Conservation (phyloP, 2,888 invertebrate species). For the Tetranychus piercei region DNA sequence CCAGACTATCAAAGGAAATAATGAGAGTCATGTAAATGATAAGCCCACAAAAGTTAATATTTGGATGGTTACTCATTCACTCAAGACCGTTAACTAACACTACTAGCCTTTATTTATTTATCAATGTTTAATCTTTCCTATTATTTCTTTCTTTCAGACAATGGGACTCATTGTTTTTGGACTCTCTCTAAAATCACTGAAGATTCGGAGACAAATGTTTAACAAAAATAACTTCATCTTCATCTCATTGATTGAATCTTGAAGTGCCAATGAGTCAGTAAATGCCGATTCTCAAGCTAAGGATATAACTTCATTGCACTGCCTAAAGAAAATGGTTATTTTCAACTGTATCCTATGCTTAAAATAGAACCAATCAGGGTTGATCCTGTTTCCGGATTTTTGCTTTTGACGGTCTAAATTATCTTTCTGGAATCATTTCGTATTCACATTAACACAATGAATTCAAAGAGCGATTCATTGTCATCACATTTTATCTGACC, state of each 20-base stretch:
- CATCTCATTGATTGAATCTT: background rate
- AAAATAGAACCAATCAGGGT: too few relatives aligned
- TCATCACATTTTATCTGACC: too few relatives aligned
- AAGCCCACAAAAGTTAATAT: background rate
- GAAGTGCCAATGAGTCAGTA: background rate
- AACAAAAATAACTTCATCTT: background rate
- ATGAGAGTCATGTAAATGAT: background rate
- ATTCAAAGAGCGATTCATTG: too few relatives aligned
- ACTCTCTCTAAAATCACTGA: constrained; percentile 18
- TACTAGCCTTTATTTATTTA: background rate
- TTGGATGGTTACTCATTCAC: background rate
- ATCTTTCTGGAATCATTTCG: too few relatives aligned
- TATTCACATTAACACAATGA: too few relatives aligned
- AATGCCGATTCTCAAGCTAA: background rate
- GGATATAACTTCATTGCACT: background rate
- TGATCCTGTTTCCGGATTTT: too few relatives aligned
- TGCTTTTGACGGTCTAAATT: too few relatives aligned
- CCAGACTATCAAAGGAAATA: background rate
- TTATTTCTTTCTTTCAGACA: constrained; percentile 11
- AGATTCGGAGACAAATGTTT: constrained; percentile 16
- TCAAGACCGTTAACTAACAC: background rate
- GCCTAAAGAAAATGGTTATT: background rate
- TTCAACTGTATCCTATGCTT: too few relatives aligned
- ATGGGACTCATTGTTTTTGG: constrained; percentile 19
- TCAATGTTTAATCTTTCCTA: background rate